Evolutionary conservation across 2,888 invertebrate species (phyloP).

Genomic region (Odontomyia ornata): DNA sequence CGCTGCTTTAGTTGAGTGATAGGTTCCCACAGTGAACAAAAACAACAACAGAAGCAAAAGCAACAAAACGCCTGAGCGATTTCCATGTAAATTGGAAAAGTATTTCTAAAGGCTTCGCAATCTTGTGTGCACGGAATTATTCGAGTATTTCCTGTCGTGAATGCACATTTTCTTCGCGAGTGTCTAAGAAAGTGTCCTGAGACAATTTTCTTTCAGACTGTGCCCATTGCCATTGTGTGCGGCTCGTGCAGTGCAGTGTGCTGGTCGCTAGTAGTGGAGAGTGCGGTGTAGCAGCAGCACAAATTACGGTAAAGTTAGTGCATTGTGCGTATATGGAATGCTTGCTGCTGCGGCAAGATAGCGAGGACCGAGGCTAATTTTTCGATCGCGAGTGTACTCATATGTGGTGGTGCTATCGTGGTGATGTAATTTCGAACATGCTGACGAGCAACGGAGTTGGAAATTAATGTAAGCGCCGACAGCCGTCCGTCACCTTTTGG

Average conservation of each 20-base stretch:
- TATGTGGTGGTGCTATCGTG: neutral
- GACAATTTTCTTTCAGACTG: neutral
- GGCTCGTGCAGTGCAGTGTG: conserved; percentile 10
- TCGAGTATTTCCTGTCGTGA: neutral
- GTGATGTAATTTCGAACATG: conserved; percentile 43
- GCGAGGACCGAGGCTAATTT: neutral
- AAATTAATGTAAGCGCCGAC: conserved; percentile 40
- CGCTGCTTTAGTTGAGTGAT: neutral
- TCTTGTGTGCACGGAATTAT: neutral
- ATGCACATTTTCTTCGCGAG: neutral
- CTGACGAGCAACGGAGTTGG: conserved; percentile 9
- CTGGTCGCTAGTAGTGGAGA: neutral
- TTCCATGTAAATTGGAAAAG: conserved; percentile 16
- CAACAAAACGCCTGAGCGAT: neutral
- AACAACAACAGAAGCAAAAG: neutral
- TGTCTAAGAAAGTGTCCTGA: neutral
- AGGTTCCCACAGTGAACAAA: neutral
- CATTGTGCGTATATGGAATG: conserved; percentile 30
- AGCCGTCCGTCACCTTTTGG: conserved; percentile 26
- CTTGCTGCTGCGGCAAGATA: neutral
- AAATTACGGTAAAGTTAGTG: conserved; percentile 38
- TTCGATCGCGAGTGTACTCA: conserved; percentile 4
- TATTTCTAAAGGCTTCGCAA: neutral
- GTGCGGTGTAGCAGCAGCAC: neutral
- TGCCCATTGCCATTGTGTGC: conserved; percentile 11